phyloP scores from a whole-genome alignment of 2,113 vertebrate species.

The Zosterops borbonicus region DNA sequence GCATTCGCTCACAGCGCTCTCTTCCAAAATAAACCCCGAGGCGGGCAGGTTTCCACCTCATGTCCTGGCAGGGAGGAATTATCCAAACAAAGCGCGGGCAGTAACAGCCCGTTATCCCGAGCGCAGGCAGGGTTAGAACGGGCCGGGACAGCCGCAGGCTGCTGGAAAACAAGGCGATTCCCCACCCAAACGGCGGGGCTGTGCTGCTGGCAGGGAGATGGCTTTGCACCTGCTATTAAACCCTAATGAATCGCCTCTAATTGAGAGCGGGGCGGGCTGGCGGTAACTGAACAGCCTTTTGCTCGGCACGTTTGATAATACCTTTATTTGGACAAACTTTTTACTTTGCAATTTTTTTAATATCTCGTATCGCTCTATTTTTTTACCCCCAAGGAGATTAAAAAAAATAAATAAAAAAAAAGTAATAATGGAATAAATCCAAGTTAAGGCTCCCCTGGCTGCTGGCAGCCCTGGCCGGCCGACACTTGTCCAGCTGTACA shows the following conservation, averaged over 20 bases:
- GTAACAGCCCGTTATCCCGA: neutral
- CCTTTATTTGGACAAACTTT: neutral
- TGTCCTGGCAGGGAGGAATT: conserved; percentile 36
- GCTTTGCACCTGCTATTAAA: conserved; percentile 69
- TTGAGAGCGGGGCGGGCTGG: neutral
- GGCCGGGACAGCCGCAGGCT: neutral
- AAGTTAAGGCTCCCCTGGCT: neutral
- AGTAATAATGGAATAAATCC: neutral
- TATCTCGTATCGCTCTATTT: neutral
- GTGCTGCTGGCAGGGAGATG: neutral
- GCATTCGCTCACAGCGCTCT: neutral
- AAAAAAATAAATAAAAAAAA: neutral
- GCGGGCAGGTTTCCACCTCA: conserved; percentile 15
- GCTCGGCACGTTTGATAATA: neutral
- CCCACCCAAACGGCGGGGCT: neutral
- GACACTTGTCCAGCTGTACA: conserved; percentile 27
- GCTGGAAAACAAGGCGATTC: neutral
- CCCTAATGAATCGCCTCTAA: neutral
- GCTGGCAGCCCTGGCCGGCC: neutral
- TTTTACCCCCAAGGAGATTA: neutral
- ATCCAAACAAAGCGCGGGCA: conserved; percentile 10
- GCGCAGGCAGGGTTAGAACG: neutral
- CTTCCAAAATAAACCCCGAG: neutral
- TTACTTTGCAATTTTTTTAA: neutral
- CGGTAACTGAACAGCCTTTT: neutral